Evolutionary conservation across 2,888 invertebrate genomes (phyloP).

Genomic region (Clistopyga incitator): DNA sequence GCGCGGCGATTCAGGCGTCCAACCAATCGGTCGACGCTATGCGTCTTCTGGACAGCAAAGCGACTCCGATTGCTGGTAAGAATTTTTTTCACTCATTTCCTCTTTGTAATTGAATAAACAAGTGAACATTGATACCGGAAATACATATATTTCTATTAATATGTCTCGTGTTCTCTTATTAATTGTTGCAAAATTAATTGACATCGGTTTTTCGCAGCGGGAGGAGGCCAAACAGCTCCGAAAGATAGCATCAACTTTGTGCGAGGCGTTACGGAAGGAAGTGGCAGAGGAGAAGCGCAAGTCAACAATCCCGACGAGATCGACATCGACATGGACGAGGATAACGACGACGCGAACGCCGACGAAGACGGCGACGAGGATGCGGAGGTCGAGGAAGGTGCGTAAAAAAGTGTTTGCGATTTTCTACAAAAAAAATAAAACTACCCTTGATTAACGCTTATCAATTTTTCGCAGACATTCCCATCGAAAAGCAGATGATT

Average conservation of each 20-base stretch:
- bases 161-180: too few species aligned
- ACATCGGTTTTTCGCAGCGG: conserved; percentile 63
- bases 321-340: conserved; percentile 91
- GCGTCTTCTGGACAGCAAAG: conserved; percentile 94
- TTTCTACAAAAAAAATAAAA: background rate
- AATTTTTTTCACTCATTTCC: background rate
- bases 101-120: too few species aligned
- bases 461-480: conserved; percentile 85
- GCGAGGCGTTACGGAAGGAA: conserved; percentile 93
- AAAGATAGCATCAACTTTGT: conserved; percentile 92
- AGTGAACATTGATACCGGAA: too few species aligned
- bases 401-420: conserved; percentile 8
- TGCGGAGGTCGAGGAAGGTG: conserved; percentile 84
- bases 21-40: conserved; percentile 92
- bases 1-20: conserved; percentile 89
- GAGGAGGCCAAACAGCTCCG: conserved; percentile 70
- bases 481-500: conserved; percentile 93
- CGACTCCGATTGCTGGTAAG: conserved; percentile 83
- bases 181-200: background rate
- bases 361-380: conserved; percentile 86
- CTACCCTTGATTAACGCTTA: too few species aligned
- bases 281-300: conserved; percentile 87
- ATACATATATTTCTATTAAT: too few species aligned
- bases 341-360: conserved; percentile 87
- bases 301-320: conserved; percentile 95